Evolutionary conservation across 2,888 invertebrate species (phyloP).

Genomic region (Caenorhabditis sp.): DNA sequence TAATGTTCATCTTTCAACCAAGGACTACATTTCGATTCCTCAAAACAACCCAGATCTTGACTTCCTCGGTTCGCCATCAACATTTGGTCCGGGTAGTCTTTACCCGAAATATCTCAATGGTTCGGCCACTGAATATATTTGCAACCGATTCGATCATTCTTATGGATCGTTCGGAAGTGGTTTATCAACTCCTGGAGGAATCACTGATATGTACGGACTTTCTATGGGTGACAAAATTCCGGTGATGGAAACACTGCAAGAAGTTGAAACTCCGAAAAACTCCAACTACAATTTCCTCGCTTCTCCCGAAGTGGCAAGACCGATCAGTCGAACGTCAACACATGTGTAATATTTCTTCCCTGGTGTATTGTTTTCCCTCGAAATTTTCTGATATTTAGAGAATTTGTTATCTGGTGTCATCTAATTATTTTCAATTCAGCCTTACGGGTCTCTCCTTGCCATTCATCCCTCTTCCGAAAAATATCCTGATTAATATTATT

Average conservation of each 20-base stretch:
- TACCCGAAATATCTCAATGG: conserved; percentile 57
- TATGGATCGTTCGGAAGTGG: conserved; percentile 57
- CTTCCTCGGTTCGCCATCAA: conserved; percentile 52
- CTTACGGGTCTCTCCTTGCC: background rate
- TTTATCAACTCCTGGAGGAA: conserved; percentile 49
- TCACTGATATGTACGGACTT: conserved; percentile 47
- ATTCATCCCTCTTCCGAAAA: background rate
- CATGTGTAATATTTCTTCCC: conserved; percentile 49
- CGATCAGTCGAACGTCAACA: conserved; percentile 62
- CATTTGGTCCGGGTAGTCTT: conserved; percentile 39
- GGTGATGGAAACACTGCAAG: conserved; percentile 54
- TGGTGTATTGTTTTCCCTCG: background rate
- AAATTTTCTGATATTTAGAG: background rate
- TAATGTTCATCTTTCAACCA: conserved; percentile 52
- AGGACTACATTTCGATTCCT: conserved; percentile 69
- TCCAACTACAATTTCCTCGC: conserved; percentile 53
- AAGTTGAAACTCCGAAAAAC: conserved; percentile 56
- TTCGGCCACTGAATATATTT: conserved; percentile 53
- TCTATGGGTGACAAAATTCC: conserved; percentile 42
- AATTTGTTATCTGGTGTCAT: no score
- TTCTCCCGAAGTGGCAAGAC: conserved; percentile 41
- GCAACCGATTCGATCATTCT: conserved; percentile 50
- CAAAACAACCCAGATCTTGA: conserved; percentile 71
- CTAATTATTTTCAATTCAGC: no score
- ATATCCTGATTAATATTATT: background rate